These are phyloP conservation scores for Gadopsis marmoratus DNA, from an alignment of 2,797 vertebrate genomes.

Conservation along the genomic window DNA sequence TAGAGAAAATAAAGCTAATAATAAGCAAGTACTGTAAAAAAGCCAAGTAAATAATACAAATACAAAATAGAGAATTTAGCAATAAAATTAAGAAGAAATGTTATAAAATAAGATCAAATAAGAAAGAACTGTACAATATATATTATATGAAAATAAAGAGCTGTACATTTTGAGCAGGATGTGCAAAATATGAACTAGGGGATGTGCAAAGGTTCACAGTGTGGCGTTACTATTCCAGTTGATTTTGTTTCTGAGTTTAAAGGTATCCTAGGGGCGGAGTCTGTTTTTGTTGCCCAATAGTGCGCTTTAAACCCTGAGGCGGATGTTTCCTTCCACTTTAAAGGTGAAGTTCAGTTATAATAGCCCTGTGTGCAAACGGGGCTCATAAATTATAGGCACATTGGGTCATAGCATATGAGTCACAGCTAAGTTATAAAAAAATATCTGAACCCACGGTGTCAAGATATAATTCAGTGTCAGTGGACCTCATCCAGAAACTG, in stretches of 20 bases:
- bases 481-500: conserved; percentile 22
- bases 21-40: too few relatives aligned
- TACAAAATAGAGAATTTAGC: too few relatives aligned
- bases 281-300: not conserved
- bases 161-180: too few relatives aligned
- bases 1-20: too few relatives aligned
- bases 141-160: too few relatives aligned
- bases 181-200: too few relatives aligned
- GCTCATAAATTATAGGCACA: not conserved
- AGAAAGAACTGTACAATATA: too few relatives aligned
- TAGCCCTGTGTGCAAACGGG: conserved; percentile 12
- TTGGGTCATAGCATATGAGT: conserved; percentile 19
- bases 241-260: not conserved
- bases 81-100: too few relatives aligned
- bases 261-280: not conserved
- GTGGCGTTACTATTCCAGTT: not conserved
- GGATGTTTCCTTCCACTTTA: not conserved
- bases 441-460: not conserved
- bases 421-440: conserved; percentile 27
- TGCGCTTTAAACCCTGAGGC: not conserved
- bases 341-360: conserved; percentile 6
- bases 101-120: too few relatives aligned
- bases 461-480: conserved; percentile 17
- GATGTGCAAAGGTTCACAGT: too few relatives aligned
- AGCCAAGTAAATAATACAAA: too few relatives aligned